phyloP scores from a whole-genome alignment of 2,888 invertebrate genomes.

The Agonopterix heracliana region DNA sequence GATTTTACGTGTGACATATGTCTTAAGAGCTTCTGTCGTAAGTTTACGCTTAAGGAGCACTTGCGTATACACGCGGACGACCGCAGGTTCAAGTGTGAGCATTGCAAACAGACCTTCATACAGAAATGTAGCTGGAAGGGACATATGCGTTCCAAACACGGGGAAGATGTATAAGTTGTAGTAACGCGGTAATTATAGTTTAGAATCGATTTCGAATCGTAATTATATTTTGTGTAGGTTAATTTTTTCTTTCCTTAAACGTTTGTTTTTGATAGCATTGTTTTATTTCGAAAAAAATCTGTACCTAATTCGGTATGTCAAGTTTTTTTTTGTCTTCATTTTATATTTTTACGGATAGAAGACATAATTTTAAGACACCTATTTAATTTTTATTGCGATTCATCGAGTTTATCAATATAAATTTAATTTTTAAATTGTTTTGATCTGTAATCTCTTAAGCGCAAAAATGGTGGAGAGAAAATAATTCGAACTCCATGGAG shows the following conservation, averaged over 20 bases:
- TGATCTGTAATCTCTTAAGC: too few relatives aligned
- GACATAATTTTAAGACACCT: too few relatives aligned
- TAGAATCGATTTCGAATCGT: not conserved
- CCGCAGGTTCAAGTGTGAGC: slow-evolving; percentile 24
- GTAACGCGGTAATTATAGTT: not conserved
- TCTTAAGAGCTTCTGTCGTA: slow-evolving; percentile 27
- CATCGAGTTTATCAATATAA: too few relatives aligned
- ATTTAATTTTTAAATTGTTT: too few relatives aligned
- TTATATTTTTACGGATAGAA: too few relatives aligned
- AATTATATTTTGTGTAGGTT: too few relatives aligned
- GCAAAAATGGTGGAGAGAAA: too few relatives aligned
- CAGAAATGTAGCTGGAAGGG: slow-evolving; percentile 21
- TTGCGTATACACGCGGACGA: slow-evolving; percentile 29
- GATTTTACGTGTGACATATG: slow-evolving; percentile 48
- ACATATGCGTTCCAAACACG: slow-evolving; percentile 21
- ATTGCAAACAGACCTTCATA: slow-evolving; percentile 19
- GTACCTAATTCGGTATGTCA: too few relatives aligned
- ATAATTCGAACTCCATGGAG: too few relatives aligned
- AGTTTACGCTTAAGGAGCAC: slow-evolving; percentile 27
- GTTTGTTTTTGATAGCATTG: not conserved
- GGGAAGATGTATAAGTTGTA: slow-evolving; percentile 1
- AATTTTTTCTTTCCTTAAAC: not conserved
- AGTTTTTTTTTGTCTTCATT: too few relatives aligned
- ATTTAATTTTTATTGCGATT: not conserved
- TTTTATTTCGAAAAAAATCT: not conserved